phyloP scores from a whole-genome alignment of 2,797 vertebrate genomes.

The Mustela erminea region DNA sequence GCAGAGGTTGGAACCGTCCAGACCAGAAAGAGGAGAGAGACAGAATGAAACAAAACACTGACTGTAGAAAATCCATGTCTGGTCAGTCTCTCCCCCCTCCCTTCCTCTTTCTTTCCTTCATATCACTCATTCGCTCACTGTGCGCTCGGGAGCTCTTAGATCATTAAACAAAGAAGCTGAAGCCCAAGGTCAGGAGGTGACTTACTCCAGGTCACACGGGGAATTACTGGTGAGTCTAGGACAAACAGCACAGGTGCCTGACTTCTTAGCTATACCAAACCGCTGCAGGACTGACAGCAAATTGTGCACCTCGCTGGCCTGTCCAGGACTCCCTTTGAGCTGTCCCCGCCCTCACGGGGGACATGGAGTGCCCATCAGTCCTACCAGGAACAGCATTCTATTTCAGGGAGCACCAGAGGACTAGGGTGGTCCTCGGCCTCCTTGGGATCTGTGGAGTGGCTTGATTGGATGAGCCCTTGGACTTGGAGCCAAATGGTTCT shows the following conservation, averaged over 20 bases:
- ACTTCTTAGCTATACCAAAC: not conserved
- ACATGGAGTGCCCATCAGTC: not conserved
- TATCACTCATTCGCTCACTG: not conserved
- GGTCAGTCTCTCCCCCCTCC: not conserved
- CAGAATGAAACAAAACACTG: not conserved
- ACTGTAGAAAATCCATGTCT: not conserved
- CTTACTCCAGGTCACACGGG: not conserved
- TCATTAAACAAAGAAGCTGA: not conserved
- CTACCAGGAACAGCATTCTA: not conserved
- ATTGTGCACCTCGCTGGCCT: accelerated
- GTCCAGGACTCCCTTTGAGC: not conserved
- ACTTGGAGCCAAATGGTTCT: not conserved
- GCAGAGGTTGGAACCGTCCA: not conserved
- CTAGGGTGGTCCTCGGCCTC: not conserved
- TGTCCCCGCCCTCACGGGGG: not conserved
- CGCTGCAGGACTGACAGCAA: too few species aligned
- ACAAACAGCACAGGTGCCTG: not conserved
- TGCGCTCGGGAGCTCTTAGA: not conserved
- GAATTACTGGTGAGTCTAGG: not conserved
- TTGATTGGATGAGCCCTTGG: not conserved
- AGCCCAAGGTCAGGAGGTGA: not conserved
- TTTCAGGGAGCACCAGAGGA: not conserved
- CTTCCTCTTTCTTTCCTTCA: not conserved
- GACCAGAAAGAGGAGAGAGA: not conserved
- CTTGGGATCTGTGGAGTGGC: not conserved